Percentiles rank a stretch among this genome's conserved stretches.
Conservation (phyloP, 2,113 vertebrate genomes). For the Pongo abelii region DNA sequence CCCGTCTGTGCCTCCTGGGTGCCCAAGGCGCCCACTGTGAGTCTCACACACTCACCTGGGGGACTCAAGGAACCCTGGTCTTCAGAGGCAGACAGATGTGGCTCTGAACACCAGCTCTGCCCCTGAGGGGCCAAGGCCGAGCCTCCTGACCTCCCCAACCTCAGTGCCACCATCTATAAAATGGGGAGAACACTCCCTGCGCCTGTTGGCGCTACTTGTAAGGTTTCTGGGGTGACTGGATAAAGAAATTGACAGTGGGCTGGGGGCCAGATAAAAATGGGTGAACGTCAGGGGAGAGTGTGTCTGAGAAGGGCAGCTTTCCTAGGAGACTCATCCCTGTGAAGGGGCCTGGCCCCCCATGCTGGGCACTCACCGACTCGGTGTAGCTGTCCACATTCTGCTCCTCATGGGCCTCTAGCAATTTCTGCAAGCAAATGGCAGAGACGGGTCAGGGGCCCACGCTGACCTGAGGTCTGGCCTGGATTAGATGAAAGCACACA, state of each 20-base stretch:
- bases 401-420: constrained; percentile 93
- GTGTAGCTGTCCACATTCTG: constrained; percentile 94
- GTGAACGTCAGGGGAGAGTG: rapidly evolving
- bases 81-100: neutral
- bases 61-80: neutral
- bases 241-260: neutral
- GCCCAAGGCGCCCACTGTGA: rapidly evolving
- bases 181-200: no score
- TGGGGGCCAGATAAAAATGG: neutral
- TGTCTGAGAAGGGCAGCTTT: no score
- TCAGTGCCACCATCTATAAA: neutral
- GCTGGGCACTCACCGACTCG: constrained; percentile 86
- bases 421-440: constrained; percentile 85
- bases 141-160: no score
- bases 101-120: neutral
- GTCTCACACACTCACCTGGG: neutral
- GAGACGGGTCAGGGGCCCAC: neutral
- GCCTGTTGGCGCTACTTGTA: neutral
- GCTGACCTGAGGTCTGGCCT: neutral
- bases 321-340: neutral
- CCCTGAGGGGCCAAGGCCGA: no score
- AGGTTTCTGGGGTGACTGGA: neutral
- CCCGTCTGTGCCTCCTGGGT: neutral
- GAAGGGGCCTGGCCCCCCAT: rapidly evolving
- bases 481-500: no score